Evolutionary conservation across 2,113 vertebrate genomes (phyloP), one percentile per base, ranked within the genome.

Genomic region (Balaenoptera acutorostrata): DNA sequence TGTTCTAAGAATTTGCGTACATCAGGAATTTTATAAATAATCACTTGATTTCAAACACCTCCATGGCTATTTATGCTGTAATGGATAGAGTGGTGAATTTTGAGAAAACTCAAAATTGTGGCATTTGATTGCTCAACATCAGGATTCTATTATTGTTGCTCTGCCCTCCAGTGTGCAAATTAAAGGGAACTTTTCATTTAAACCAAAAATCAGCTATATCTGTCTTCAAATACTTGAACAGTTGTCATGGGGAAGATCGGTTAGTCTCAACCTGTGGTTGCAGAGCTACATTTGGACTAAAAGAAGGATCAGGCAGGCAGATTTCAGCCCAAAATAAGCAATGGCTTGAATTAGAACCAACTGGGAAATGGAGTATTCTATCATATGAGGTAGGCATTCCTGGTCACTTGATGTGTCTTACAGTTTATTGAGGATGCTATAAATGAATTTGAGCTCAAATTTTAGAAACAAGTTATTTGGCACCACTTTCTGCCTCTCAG

Each of bases 61-160:
- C 31, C 12, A 61, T 2, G 86, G 93, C 82, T 97, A 59, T 75
- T 95, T 94, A 92, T 82, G 83, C 83, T 96, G 88, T 88, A 90
- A 97, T 93, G 59, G 29, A 97, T 61, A 23, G 61, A 83, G 63
- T 78, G 36, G 46, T 31, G 17, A 57, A 46, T 82, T 90, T 52
- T 55, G 95, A 93, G 69, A 88, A 97, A 96, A 93, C 88, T 88
- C 93, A 96, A 96, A 85, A 93, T 93, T 92, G 78, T 97, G 74
- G 44, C 85, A 94, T 97, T 96, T 96, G 96, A 97, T 97, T 95
- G 92, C 97, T 97, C 81, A 95, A 84, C 33, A 95, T 95, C 93
- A 97, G 93, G 69, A 90, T 98, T 96, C 94, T 97, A 91, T 97
- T 92, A 95, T 86, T 90, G 90, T 20, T 97, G 88, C 98, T 92